Base-by-base conservation (phyloP, 2,888 invertebrate species). In the Pristionchus entomophagus region DNA sequence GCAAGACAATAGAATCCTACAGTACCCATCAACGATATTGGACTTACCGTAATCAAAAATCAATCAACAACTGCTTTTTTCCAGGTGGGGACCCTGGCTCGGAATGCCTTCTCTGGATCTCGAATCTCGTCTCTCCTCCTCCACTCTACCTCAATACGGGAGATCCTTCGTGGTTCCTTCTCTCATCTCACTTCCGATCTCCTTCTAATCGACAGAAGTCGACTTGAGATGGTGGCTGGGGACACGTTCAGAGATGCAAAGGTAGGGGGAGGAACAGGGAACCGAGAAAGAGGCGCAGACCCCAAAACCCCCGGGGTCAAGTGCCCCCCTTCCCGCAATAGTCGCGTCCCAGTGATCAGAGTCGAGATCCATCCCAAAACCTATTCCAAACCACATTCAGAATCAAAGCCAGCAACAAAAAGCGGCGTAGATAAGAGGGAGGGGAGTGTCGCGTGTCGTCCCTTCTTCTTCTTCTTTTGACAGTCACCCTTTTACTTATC, bases 401-500 rank as follows among this genome's bases (percentile, higher is more conserved):
- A 56, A 56, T n/a, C n/a, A 45, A 45, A 45, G 45, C 8, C 8
- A 45, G 45, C 6, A 45, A n/a, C n/a, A 14, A 45, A 45, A 45
- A 45, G 59, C 59, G 62, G 62, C 62, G 26, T 32, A 29, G 62
- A 62, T 62, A 62, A 62, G 62, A 59, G 29, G 59, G 45, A 45
- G 45, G 29, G 59, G 45, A 45, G 45, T 45, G 45, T 45, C 45
- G 45, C 45, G 45, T 45, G 45, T 45, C 45, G 8, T 45, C 45
- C 45, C 45, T 45, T n/a, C n/a, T n/a, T n/a, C n/a, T n/a, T n/a
- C n/a, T n/a, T n/a, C n/a, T n/a, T 62, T 62, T 26, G 62, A 62
- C 62, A 62, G 62, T 62, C 62, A 62, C 62, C n/a, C 69, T 38
- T 38, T 78, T 45, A 49, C 77, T 78, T 78, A 49, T 49, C 49